Evolutionary conservation across 2,888 invertebrate species (phyloP), one percentile per base, ranked within the genome.

Genomic region (Ganaspis brasiliensis): DNA sequence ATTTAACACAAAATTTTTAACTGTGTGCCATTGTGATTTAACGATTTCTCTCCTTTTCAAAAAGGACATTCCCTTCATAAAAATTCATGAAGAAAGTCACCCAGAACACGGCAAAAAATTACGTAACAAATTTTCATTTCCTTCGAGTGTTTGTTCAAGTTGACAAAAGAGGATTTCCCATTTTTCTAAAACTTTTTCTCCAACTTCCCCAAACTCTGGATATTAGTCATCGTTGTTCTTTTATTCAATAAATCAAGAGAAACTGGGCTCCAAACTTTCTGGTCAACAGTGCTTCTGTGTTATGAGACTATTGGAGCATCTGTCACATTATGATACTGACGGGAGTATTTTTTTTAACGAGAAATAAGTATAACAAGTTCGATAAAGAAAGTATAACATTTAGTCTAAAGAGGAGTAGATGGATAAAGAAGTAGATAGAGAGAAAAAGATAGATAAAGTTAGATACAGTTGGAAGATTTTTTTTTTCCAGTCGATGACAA

Each of bases 401-500:
- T n/a, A 2, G n/a, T 24, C 8, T 24, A 31, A 59, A 59, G n/a
- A 31, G 1, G 59, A 26, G 16, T 1, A 31, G 31, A 31, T 31
- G 6, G 3, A 31, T 31, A 31, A 31, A 31, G 31, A 6, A 31
- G 31, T n/a, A 31, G 4, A 21, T 14, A 8, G 5, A 52, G 6
- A 8, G 2, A 21, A 67, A n/a, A 67, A 45, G 21, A 72, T 26
- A 49, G 59, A 73, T n/a, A n/a, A n/a, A n/a, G n/a, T n/a, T n/a
- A n/a, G n/a, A n/a, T n/a, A n/a, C n/a, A n/a, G 14, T n/a, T 24
- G 14, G 73, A 61, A 73, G 49, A 63, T 35, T 37, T 73, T 52
- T 61, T 59, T 72, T 67, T 31, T 31, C 71, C 35, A 67, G 76
- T 73, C 76, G 73, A 73, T 10, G 63, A 72, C 57, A 37, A 63